phyloP scores from a whole-genome alignment of 2,113 vertebrate species.

The Morone chrysops region DNA sequence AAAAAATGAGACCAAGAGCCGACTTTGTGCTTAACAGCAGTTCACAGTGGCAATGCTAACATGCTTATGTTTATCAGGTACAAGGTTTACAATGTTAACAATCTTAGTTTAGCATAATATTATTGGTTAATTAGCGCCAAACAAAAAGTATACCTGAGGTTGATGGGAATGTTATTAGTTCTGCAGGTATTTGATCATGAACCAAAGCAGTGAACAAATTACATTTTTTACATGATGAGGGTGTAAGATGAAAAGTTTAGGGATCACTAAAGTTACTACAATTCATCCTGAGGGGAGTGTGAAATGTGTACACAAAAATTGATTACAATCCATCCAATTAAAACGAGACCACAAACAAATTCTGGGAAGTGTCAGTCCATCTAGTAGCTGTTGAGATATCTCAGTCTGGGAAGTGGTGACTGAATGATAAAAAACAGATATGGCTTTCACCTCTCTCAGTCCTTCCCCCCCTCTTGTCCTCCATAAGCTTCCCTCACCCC shows the following conservation, averaged over 20 bases:
- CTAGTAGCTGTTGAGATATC: not conserved
- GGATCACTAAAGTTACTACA: not conserved
- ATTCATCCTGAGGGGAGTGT: not conserved
- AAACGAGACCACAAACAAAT: not conserved
- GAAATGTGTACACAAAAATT: not conserved
- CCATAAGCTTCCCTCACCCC: constrained; percentile 4
- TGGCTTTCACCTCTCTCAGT: not conserved
- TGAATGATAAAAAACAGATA: not conserved
- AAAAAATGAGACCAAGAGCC: no score
- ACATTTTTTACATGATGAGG: not conserved
- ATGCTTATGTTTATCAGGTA: not conserved
- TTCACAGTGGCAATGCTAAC: not conserved
- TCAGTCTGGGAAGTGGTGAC: not conserved
- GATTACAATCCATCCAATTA: not conserved
- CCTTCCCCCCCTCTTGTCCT: not conserved
- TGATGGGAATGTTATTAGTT: not conserved
- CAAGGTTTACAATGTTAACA: not conserved
- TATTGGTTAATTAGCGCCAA: no score
- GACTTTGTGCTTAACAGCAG: no score
- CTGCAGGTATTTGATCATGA: not conserved
- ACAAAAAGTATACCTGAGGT: no score
- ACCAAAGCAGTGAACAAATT: not conserved
- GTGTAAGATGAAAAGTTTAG: not conserved
- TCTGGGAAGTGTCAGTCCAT: not conserved
- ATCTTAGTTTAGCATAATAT: not conserved